Base-by-base conservation (phyloP, 2,797 vertebrate species). In the Pangasius djambal region DNA sequence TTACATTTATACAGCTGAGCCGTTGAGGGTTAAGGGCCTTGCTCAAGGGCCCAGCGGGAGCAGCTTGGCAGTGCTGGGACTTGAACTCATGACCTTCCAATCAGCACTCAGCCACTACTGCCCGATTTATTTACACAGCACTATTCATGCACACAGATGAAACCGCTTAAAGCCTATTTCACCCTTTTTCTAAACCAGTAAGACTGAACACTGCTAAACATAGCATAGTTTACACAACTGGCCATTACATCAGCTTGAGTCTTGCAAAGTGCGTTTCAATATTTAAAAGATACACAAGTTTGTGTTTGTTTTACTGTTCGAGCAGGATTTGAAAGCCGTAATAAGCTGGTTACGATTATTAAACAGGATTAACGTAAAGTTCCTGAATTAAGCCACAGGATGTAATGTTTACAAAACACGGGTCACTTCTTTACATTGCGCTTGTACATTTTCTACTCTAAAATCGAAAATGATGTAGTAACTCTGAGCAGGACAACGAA, bases 341-440 rank as follows among this genome's bases (percentile, higher is more conserved):
- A 82, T 61, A 61, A 61, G 1, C 6, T 55, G 9, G 16, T 50
- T 69, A 84, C 22, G 34, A 86, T 50, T 59, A 55, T 40, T 78
- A 34, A 34, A 70, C 28, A n/a, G 70, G 31, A 77, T 85, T 55
- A 69, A 78, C 8, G 2, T 44, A 48, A 83, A 6, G 16, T 48
- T 84, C 57, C 81, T 28, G 57, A 63, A 44, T 84, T 31, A 83
- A 65, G 40, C 20, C 6, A 83, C 88, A 82, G 48, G 82, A 63
- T 70, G 67, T 85, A 86, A 88, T 89, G 91, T 89, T 91, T 91
- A 91, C 91, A 91, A 86, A 85, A 89, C 88, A 90, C 89, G 16
- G 78, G 83, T 88, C 88, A 89, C 91, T 69, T 90, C 88, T 40
- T 86, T 44, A 57, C 75, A 34, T 85, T 88, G 13, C 12, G 0